Conservation (phyloP, 2,888 invertebrate species). For the Diloba caeruleocephala region DNA sequence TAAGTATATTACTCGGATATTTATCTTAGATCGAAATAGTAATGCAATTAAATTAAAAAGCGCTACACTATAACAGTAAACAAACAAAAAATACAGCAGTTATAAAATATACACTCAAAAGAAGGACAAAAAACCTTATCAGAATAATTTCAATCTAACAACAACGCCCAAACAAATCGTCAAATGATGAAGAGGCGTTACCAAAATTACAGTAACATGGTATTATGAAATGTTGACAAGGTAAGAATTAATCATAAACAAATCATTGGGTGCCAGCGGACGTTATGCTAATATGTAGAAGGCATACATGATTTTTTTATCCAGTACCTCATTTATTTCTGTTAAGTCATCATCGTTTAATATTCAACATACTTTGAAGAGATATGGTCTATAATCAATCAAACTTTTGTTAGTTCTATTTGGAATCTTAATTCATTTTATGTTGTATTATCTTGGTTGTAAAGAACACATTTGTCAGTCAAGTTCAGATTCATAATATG, state of each 20-base stretch:
- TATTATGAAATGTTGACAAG: slow-evolving; percentile 76
- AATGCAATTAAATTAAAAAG: too few species aligned
- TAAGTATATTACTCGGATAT: background rate
- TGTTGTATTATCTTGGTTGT: slow-evolving; percentile 49
- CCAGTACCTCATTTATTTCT: slow-evolving; percentile 78
- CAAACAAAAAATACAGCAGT: background rate
- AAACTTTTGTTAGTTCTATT: slow-evolving; percentile 63
- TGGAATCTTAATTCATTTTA: slow-evolving; percentile 44
- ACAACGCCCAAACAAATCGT: slow-evolving; percentile 63
- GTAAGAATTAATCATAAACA: slow-evolving; percentile 75
- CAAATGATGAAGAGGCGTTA: slow-evolving; percentile 77
- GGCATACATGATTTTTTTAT: slow-evolving; percentile 64
- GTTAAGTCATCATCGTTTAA: slow-evolving; percentile 83
- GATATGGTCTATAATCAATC: slow-evolving; percentile 80
- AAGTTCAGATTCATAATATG: slow-evolving; percentile 61
- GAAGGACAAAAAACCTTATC: slow-evolving; percentile 44
- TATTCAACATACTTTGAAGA: slow-evolving; percentile 76
- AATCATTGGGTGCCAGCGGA: slow-evolving; percentile 62
- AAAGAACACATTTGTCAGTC: slow-evolving; percentile 56
- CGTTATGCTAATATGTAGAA: slow-evolving; percentile 70
- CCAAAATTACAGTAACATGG: slow-evolving; percentile 71
- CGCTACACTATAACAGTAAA: background rate
- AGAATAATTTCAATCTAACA: slow-evolving; percentile 61
- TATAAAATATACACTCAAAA: slow-evolving; percentile 6
- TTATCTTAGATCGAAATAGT: too few species aligned